phyloP scores from a whole-genome alignment of 2,113 vertebrate species.

The Apodemus sylvaticus region DNA sequence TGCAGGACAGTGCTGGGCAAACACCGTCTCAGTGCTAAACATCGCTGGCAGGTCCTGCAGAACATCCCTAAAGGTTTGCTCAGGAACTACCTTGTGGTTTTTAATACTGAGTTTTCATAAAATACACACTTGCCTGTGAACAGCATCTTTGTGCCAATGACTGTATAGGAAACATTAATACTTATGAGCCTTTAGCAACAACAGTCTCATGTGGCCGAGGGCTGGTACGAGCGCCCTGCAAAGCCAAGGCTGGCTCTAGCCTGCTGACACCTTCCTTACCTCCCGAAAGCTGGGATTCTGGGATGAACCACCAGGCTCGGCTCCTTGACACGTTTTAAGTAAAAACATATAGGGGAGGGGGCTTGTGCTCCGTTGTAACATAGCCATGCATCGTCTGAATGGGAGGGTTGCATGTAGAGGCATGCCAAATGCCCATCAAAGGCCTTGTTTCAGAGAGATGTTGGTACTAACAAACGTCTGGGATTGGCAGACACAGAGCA shows the following conservation, averaged over 20 bases:
- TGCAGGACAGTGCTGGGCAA: not conserved
- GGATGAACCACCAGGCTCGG: not conserved
- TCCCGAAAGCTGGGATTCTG: too few relatives aligned
- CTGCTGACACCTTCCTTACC: not conserved
- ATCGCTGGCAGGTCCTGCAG: not conserved
- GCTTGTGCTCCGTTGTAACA: not conserved
- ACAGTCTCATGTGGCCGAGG: not conserved
- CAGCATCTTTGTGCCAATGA: not conserved
- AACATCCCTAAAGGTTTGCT: not conserved
- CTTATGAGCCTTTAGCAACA: not conserved
- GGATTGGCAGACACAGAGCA: not conserved
- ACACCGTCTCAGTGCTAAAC: not conserved
- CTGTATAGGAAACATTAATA: not conserved
- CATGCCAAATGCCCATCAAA: not conserved
- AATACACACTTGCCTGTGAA: not conserved
- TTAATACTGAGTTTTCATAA: slow-evolving; percentile 7
- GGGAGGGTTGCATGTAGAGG: not conserved
- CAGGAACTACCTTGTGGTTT: not conserved
- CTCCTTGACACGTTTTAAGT: not conserved
- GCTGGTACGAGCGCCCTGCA: not conserved
- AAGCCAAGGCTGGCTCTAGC: not conserved
- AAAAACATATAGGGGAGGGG: not conserved
- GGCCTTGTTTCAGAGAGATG: not conserved
- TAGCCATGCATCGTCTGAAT: not conserved
- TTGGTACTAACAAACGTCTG: not conserved